Evolutionary conservation across 2,113 vertebrate species (phyloP).

Genomic region (Lycocorax pyrrhopterus): DNA sequence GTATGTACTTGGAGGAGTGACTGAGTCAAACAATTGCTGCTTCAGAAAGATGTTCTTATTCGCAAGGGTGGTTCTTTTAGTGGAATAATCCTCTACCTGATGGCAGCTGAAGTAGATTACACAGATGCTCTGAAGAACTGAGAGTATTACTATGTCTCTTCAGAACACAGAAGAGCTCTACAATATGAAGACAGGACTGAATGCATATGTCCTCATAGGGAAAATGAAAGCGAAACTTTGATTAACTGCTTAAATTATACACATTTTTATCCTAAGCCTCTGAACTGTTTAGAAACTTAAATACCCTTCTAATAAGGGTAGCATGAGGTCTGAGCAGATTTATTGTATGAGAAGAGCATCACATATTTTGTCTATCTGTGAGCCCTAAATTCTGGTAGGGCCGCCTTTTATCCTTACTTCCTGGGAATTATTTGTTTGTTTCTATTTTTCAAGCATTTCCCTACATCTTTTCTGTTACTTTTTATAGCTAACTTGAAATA

Average conservation of each 20-base stretch:
- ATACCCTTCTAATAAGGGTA: background rate
- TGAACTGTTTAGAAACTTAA: background rate
- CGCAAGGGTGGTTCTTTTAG: background rate
- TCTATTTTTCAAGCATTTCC: background rate
- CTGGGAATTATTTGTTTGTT: background rate
- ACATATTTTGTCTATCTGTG: background rate
- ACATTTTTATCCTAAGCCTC: background rate
- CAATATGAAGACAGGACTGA: background rate
- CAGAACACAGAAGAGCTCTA: background rate
- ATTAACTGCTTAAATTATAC: conserved; percentile 5
- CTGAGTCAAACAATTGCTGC: background rate
- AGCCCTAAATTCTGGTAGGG: background rate
- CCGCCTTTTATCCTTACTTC: background rate
- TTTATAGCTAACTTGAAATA: background rate
- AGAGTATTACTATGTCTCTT: background rate
- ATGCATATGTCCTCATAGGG: background rate
- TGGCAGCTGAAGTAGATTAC: background rate
- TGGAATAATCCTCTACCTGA: background rate
- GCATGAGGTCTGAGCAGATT: background rate
- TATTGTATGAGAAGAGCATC: background rate
- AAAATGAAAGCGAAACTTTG: conserved; percentile 7
- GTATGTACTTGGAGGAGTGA: background rate
- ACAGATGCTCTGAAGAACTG: background rate
- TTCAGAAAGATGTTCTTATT: background rate
- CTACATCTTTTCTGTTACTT: background rate